Percentiles rank a stretch among this genome's conserved stretches.
Conservation (phyloP, 2,888 invertebrate genomes). For the Tuta absoluta region DNA sequence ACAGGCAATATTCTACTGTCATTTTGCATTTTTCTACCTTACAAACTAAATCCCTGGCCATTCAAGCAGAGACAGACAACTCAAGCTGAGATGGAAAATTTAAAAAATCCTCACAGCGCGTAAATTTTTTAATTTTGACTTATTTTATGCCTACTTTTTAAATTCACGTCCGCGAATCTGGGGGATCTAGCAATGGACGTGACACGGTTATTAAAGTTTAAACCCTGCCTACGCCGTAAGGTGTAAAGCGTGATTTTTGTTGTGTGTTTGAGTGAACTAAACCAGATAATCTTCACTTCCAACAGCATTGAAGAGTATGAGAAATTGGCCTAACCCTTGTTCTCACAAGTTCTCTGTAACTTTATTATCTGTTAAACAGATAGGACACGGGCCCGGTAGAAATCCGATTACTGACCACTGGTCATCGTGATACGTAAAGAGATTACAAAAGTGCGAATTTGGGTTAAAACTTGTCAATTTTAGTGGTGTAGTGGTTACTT, state of each 20-base stretch:
- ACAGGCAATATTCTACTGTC: too few species aligned
- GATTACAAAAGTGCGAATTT: slow-evolving; percentile 8
- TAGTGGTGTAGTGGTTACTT: not conserved
- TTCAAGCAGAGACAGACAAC: too few species aligned
- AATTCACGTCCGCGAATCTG: too few species aligned
- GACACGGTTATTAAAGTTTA: too few species aligned
- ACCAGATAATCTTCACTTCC: not conserved
- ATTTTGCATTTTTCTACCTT: too few species aligned
- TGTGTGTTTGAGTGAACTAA: not conserved
- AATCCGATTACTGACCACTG: slow-evolving; percentile 62
- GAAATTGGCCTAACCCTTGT: slow-evolving; percentile 41
- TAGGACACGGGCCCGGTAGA: slow-evolving; percentile 42
- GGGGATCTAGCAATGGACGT: too few species aligned
- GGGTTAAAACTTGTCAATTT: not conserved
- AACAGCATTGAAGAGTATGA: slow-evolving; percentile 30
- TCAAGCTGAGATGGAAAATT: too few species aligned
- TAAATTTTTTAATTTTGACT: too few species aligned
- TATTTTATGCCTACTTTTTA: too few species aligned
- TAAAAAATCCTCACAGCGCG: too few species aligned
- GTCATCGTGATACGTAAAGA: slow-evolving; percentile 29
- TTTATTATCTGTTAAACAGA: slow-evolving; percentile 34
- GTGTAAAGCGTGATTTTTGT: not conserved
- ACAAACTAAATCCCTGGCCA: too few species aligned
- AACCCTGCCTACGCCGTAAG: not conserved
- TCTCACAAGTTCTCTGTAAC: slow-evolving; percentile 48